Evolutionary conservation across 2,888 invertebrate genomes (phyloP).

Genomic region (Trichacis sp.): DNA sequence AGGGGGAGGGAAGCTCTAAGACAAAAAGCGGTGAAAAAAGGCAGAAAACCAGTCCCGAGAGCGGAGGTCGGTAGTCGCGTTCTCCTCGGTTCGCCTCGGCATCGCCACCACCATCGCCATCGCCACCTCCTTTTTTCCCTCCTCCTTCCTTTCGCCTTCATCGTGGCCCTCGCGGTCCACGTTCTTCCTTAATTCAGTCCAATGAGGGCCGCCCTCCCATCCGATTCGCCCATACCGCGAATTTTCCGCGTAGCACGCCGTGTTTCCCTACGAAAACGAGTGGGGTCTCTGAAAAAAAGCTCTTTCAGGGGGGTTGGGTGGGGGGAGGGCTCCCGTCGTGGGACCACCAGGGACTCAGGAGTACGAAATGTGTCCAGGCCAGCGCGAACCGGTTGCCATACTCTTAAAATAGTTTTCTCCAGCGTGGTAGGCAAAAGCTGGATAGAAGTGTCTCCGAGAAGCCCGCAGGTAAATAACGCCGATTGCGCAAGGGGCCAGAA

Average conservation of each 20-base stretch:
- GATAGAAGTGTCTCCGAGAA: slow-evolving; percentile 29
- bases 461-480: slow-evolving; percentile 43
- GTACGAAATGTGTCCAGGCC: slow-evolving; percentile 40
- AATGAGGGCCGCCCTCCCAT: slow-evolving; percentile 61
- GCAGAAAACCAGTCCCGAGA: slow-evolving; percentile 42
- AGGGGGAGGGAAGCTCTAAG: slow-evolving; percentile 28
- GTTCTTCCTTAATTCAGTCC: slow-evolving; percentile 64
- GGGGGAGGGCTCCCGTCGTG: too few relatives aligned
- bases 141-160: slow-evolving; percentile 41
- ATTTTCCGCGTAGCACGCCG: too few relatives aligned
- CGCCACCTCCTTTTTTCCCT: slow-evolving; percentile 47
- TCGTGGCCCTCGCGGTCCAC: slow-evolving; percentile 53
- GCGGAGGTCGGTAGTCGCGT: slow-evolving; percentile 48
- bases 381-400: slow-evolving; percentile 55
- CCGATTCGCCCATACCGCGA: too few relatives aligned
- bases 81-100: slow-evolving; percentile 31
- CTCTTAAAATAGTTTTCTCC: slow-evolving; percentile 59
- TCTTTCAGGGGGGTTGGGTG: too few relatives aligned
- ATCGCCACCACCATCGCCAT: slow-evolving; percentile 41
- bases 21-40: slow-evolving; percentile 42
- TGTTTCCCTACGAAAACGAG: too few relatives aligned
- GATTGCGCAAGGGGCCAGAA: too few relatives aligned
- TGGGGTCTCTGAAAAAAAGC: too few relatives aligned
- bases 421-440: slow-evolving; percentile 42
- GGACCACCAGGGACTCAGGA: too few relatives aligned